phyloP scores from a whole-genome alignment of 2,888 invertebrate species.

The Drosophila picticornis region DNA sequence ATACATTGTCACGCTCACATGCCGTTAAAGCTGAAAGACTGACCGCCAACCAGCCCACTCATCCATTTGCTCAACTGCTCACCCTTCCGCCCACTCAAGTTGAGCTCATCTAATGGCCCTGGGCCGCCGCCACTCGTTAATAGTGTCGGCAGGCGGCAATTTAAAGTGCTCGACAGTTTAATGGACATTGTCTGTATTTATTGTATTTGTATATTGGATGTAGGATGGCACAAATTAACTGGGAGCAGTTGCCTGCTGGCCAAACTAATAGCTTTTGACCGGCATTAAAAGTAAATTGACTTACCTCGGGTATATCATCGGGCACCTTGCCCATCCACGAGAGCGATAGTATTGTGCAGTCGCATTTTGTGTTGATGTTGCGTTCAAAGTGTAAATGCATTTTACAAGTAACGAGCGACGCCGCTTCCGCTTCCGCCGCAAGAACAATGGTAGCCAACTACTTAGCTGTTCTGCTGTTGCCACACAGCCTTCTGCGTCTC shows the following conservation, averaged over 20 bases:
- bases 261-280: constrained; percentile 44
- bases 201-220: constrained; percentile 66
- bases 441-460: constrained; percentile 48
- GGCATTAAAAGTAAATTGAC: constrained; percentile 53
- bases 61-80: neutral
- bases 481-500: neutral
- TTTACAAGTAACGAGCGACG: constrained; percentile 59
- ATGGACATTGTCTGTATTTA: constrained; percentile 72
- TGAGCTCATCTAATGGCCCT: constrained; percentile 54
- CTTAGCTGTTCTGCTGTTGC: constrained; percentile 18
- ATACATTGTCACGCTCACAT: constrained; percentile 38
- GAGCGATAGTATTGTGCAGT: constrained; percentile 96
- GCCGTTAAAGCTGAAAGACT: neutral
- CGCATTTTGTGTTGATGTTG: constrained; percentile 96
- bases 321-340: constrained; percentile 99
- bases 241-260: constrained; percentile 4
- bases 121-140: neutral
- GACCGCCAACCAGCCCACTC: constrained; percentile 1
- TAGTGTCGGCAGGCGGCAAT: constrained; percentile 39
- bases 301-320: constrained; percentile 96
- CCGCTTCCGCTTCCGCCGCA: constrained; percentile 48
- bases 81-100: neutral
- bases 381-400: constrained; percentile 99
- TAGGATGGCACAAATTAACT: constrained; percentile 36
- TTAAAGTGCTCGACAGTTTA: constrained; percentile 71